Percentiles rank a stretch among this genome's conserved stretches.
Conservation (phyloP, 64 coral and sea anemone genomes). For the Pocillopora verrucosa region DNA sequence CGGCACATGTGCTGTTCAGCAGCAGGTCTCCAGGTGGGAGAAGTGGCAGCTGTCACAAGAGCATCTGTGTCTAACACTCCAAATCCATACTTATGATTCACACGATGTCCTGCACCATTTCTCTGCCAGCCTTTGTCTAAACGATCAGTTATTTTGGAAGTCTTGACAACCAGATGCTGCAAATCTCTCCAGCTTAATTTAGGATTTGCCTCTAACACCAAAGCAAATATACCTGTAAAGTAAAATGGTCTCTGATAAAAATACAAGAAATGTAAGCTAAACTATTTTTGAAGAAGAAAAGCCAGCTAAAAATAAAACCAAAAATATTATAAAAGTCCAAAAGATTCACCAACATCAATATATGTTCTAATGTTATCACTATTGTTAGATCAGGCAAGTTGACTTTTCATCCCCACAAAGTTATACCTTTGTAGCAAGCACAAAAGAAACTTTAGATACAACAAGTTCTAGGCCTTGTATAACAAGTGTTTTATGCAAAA, state of each 20-base stretch:
- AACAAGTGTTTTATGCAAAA: too few relatives aligned
- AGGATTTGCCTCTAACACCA: slow-evolving; percentile 92
- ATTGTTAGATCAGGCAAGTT: too few relatives aligned
- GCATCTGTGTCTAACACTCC: slow-evolving; percentile 90
- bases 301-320: too few relatives aligned
- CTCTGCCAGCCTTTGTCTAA: slow-evolving; percentile 76
- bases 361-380: too few relatives aligned
- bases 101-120: slow-evolving; percentile 82
- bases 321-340: too few relatives aligned
- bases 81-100: slow-evolving; percentile 98
- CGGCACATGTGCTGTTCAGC: slow-evolving; percentile 89
- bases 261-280: background rate
- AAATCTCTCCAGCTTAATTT: slow-evolving; percentile 92
- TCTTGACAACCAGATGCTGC: slow-evolving; percentile 90
- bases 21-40: slow-evolving; percentile 71
- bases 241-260: background rate
- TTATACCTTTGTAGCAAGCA: too few relatives aligned
- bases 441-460: too few relatives aligned
- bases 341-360: too few relatives aligned
- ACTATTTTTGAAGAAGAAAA: too few relatives aligned
- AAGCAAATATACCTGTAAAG: slow-evolving; percentile 88
- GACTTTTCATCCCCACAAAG: too few relatives aligned
- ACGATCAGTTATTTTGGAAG: slow-evolving; percentile 78
- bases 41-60: slow-evolving; percentile 59
- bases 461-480: too few relatives aligned